Base-by-base conservation (phyloP, 2,797 vertebrate genomes). In the Morelia viridis region DNA sequence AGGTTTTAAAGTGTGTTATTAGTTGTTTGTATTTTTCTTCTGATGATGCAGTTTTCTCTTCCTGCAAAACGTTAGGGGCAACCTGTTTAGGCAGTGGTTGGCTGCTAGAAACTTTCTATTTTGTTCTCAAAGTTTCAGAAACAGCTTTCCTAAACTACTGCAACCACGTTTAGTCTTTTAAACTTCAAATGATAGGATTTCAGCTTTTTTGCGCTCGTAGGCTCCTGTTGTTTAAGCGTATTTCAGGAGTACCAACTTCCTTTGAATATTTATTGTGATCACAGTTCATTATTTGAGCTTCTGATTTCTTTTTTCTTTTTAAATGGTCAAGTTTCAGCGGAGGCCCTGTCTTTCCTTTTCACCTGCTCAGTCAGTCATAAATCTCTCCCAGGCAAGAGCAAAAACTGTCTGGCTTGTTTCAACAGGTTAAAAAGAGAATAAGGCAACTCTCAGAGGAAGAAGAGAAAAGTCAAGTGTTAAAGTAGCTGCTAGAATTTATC, bases 391-490 rank as follows among this genome's bases (percentile, higher is more conserved):
- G 90, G 80, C 46, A 1, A 88, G 24, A 80, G 31, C 24, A 61
- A 62, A 84, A 86, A 68, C 68, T 31, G 24, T 71, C 57, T 92
- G 88, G 58, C 80, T 88, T 0, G 0, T 93, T 92, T 91, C 0
- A 1, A 0, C 28, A 89, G 89, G 83, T 61, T 10, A 86, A 46
- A 46, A 76, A 76, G 8, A 64, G 6, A 87, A 53, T 31, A 0
- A 0, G 0, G 57, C 22, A 46, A 85, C 13, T 5, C 56, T 58
- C 58, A 46, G 87, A 84, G 80, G 60, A 64, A 85, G 87, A n/a
- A 8, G 0, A 12, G 24, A 53, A 24, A 53, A 28, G 1, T 0
- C 0, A 17, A 87, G 31, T 89, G 87, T 89, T 53, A 84, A 92
- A 58, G 85, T 0, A 0, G 26, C 87, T 19, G 13, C 64, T 94